Evolutionary conservation across 2,797 vertebrate species (phyloP).

Genomic region (Molothrus aeneus): DNA sequence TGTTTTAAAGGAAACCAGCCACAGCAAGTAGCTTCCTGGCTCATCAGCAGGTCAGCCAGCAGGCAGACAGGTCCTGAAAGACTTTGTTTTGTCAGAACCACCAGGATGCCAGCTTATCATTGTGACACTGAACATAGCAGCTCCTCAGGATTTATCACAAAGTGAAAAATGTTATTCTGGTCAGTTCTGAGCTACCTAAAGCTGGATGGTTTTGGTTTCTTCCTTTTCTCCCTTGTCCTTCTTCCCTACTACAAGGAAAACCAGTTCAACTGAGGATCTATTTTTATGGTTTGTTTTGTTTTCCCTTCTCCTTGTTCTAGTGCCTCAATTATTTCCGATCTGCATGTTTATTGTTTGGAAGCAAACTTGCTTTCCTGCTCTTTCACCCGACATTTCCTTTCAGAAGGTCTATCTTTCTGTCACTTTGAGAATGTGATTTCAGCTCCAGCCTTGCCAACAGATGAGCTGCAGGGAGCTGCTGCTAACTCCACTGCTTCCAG

Average conservation of each 20-base stretch:
- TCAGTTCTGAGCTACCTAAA: background rate
- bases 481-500: background rate
- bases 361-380: constrained; percentile 50
- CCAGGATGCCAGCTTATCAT: background rate
- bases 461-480: constrained; percentile 66
- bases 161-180: background rate
- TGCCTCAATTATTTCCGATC: constrained; percentile 53
- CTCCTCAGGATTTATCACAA: background rate
- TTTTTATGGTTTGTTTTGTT: constrained; percentile 31
- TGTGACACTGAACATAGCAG: background rate
- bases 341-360: constrained; percentile 51
- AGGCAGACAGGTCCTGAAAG: background rate
- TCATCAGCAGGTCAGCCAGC: background rate
- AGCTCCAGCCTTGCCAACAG: constrained; percentile 24
- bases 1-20: background rate
- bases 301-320: constrained; percentile 31
- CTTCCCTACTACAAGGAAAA: background rate
- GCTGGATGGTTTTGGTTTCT: background rate
- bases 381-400: constrained; percentile 45
- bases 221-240: background rate
- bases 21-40: background rate
- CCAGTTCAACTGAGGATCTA: background rate
- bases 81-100: background rate
- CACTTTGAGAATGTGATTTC: constrained; percentile 63
- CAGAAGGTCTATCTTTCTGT: constrained; percentile 62